A percentile compares a stretch with the other conserved stretches of the same genome.
These are phyloP conservation scores for Ellobius talpinus DNA, from an alignment of 2,113 vertebrate genomes.

Conservation along the genomic window DNA sequence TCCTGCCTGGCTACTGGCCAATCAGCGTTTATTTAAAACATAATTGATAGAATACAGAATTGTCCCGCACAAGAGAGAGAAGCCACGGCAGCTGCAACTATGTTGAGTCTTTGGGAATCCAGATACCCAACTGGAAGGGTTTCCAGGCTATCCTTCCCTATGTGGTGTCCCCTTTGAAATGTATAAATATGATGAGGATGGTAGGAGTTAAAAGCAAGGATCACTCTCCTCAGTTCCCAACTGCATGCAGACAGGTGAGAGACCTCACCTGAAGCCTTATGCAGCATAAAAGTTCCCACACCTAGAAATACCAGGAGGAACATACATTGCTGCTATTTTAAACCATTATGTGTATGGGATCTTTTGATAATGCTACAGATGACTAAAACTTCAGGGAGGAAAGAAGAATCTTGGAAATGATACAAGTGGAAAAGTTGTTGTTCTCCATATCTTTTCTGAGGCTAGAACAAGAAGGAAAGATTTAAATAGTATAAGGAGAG, in stretches of 20 bases:
- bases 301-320: not conserved
- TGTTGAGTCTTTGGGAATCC: not conserved
- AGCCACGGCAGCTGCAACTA: not conserved
- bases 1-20: too few relatives aligned
- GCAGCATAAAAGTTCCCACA: not conserved
- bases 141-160: not conserved
- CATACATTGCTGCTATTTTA: not conserved
- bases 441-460: not conserved
- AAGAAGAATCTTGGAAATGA: not conserved
- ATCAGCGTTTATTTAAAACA: too few relatives aligned
- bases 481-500: not conserved
- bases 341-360: not conserved
- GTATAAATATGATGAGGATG: not conserved
- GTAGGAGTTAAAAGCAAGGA: rapidly evolving
- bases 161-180: not conserved
- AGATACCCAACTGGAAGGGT: not conserved
- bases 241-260: not conserved
- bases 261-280: not conserved
- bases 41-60: too few relatives aligned
- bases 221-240: not conserved
- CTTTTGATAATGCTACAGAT: not conserved
- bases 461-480: slow-evolving; percentile 44
- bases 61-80: not conserved
- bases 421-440: slow-evolving; percentile 5
- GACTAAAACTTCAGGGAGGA: not conserved